These are phyloP conservation scores for Furcula furcula DNA, from an alignment of 2,888 invertebrate species.

Conservation along the genomic window DNA sequence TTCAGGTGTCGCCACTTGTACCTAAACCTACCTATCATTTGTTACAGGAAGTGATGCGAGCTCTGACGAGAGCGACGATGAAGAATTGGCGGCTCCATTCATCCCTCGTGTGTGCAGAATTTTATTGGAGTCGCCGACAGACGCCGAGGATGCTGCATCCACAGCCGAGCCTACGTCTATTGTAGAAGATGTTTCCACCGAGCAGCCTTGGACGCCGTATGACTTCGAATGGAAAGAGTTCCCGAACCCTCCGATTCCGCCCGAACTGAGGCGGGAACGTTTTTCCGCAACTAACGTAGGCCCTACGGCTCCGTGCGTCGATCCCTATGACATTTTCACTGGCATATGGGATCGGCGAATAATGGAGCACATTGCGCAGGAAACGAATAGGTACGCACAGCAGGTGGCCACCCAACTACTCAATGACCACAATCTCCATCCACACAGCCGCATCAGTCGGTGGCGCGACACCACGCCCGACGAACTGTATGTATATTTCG, in stretches of 20 bases:
- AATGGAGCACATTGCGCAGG: no score
- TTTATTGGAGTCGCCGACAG: no score
- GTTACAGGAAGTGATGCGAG: no score
- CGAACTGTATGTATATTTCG: constrained; percentile 10
- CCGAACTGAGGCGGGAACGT: constrained; percentile 12
- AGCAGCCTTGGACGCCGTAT: not conserved
- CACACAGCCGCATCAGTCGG: constrained; percentile 6
- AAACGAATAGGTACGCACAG: no score
- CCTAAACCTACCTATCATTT: no score
- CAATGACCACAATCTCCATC: constrained; percentile 3
- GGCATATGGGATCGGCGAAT: constrained; percentile 32
- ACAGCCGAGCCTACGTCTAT: no score
- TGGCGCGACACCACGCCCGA: constrained; percentile 7
- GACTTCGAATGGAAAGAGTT: constrained; percentile 14
- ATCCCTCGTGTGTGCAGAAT: no score
- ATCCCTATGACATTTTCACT: constrained; percentile 22
- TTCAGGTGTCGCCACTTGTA: no score
- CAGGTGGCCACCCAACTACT: not conserved
- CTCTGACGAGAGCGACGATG: no score
- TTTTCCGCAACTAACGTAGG: constrained; percentile 16
- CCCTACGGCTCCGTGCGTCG: constrained; percentile 14
- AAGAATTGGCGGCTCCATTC: no score
- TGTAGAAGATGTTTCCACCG: no score
- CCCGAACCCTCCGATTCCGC: constrained; percentile 7
- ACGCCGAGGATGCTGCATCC: no score